Base-by-base conservation (phyloP, 1,140 invertebrate genomes). In the Bombyx mandarina region DNA sequence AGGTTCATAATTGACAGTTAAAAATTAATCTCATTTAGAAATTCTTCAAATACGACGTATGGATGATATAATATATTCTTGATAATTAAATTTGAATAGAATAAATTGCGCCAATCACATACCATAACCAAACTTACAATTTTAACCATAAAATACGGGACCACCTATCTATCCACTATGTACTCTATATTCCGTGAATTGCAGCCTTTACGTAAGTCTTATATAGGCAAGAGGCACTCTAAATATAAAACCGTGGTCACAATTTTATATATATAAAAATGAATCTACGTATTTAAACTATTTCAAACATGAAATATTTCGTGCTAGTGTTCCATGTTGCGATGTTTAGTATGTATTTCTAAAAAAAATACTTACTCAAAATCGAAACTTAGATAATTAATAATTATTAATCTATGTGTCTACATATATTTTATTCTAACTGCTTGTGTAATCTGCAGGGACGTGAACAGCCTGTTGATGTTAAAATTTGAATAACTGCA, bases 401-500 rank as follows among this genome's bases (percentile, higher is more conserved):
- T 63, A 69, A 68, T 62, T 69, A 71, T 70, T 35, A 35, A 35
- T 35, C 26, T 35, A 35, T 35, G 26, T 46, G 61, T 68, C 53
- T 62, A 63, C 54, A 54, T 61, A 56, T 68, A 71, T 73, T 75
- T 78, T 82, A 81, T 84, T 79, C 82, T 84, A 79, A 76, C 67
- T 75, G 80, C 80, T 69, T 78, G 82, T 80, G 72, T 75, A 68
- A 60, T 71, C 68, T 71, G 74, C 75, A 69, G 68, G 71, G 77
- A 73, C 70, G 80, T 83, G 77, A 76, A 75, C 72, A 75, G 74
- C 59, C 73, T 69, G 74, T 66, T 76, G 85, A 88, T 88, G 88
- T 89, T 89, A 88, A 88, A 69, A 88, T 89, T 89, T 89, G 88
- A 89, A 89, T 86, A 89, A 88, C 88, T 88, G 88, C 88, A 89